Conservation (phyloP, 64 coral and sea anemone species). For the Montipora foliosa region DNA sequence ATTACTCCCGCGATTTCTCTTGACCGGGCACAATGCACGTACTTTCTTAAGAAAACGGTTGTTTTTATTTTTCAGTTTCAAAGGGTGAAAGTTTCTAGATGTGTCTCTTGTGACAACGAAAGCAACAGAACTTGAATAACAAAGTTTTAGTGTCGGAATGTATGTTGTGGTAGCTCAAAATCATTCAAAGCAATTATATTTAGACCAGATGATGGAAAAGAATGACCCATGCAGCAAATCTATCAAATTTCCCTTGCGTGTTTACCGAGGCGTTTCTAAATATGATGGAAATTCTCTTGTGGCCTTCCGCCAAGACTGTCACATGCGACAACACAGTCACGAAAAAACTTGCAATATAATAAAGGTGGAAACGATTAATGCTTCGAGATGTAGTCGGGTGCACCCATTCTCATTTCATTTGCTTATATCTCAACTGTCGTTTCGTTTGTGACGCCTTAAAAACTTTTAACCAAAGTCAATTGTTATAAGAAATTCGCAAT, state of each 20-base stretch:
- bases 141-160: neutral
- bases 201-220: neutral
- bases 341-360: neutral
- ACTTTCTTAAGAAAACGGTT: too few species aligned
- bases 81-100: too few species aligned
- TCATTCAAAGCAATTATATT: neutral
- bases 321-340: neutral
- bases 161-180: neutral
- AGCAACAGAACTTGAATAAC: neutral
- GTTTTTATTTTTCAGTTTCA: too few species aligned
- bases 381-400: neutral
- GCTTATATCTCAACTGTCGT: too few species aligned
- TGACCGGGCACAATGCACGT: too few species aligned
- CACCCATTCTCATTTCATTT: neutral
- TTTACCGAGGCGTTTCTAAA: neutral
- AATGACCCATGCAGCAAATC: neutral
- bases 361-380: constrained; percentile 22
- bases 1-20: too few species aligned
- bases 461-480: neutral
- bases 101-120: too few species aligned
- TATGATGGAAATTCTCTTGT: neutral
- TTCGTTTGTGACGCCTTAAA: neutral
- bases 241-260: neutral
- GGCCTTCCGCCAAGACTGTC: neutral
- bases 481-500: neutral